Base-by-base conservation (phyloP, 1,140 invertebrate species). In the Panulirus ornatus region DNA sequence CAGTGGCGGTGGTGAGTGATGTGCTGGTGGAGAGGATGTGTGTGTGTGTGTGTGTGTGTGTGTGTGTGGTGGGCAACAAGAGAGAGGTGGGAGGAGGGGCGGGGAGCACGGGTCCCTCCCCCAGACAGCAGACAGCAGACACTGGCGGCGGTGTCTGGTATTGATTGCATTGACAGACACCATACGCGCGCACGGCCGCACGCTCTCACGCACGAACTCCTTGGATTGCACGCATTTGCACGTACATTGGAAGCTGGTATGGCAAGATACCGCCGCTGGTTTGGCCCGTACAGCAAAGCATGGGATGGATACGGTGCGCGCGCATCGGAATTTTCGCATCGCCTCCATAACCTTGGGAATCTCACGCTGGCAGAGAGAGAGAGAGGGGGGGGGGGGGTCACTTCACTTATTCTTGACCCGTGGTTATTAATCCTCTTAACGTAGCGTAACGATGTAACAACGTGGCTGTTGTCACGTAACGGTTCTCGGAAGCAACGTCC, bases 111-210 rank as follows among this genome's bases (percentile, higher is more conserved):
- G 40, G 38, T 22, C 66, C n/a, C 82, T 40, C 70, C 78, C 34
- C 70, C 34, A 22, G 9, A 6, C 3, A 34, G 30, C 30, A 71
- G 66, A 73, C 63, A 27, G 40, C 40, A 42, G 42, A 47, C 83
- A 40, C 38, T 38, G 82, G 82, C 82, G 82, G 63, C 40, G 40
- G 81, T 73, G 83, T 84, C 83, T 84, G 63, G 83, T 84, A 84
- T 84, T 84, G 83, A 84, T 84, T 84, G 83, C 73, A 38, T 66
- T 51, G 83, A 73, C 83, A 84, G 76, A 81, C 73, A 42, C 78
- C 78, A 34, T 54, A 38, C 78, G 78, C 78, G 78, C 78, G 58
- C 78, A 58, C 44, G 51, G 30, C 47, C 9, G 14, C 51, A 58
- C 51, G 22, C 51, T 11, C 36, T 40, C 71, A 34, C 70, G 22